phyloP scores from a whole-genome alignment of 2,113 vertebrate species.

The Falcunculus frontatus region DNA sequence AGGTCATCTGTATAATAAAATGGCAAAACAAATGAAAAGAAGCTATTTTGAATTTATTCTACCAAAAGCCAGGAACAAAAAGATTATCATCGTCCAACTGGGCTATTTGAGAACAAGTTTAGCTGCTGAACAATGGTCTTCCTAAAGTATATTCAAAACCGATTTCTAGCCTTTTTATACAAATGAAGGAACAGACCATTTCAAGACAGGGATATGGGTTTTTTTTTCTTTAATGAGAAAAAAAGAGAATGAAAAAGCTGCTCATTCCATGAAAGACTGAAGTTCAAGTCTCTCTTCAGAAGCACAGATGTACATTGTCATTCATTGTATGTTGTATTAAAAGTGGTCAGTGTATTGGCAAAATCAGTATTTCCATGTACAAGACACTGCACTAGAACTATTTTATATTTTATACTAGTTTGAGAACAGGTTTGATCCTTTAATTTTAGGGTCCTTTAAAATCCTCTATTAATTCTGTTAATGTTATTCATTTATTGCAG shows the following conservation, averaged over 20 bases:
- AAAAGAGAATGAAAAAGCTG: not conserved
- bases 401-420: not conserved
- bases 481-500: not conserved
- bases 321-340: not conserved
- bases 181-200: not conserved
- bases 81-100: fast-evolving
- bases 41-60: not conserved
- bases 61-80: not conserved
- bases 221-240: not conserved
- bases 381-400: not conserved
- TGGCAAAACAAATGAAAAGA: not conserved
- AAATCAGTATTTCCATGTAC: not conserved
- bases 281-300: not conserved
- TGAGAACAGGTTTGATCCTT: not conserved
- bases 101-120: not conserved
- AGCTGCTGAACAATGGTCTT: not conserved
- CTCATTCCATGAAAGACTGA: not conserved
- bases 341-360: not conserved
- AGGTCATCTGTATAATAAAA: not conserved
- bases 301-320: not conserved
- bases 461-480: not conserved
- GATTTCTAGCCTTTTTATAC: not conserved
- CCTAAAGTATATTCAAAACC: not conserved
- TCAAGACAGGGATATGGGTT: not conserved
- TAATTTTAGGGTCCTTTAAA: not conserved